Evolutionary conservation across 2,797 vertebrate species (phyloP).

Genomic region (Ciconia nigra): DNA sequence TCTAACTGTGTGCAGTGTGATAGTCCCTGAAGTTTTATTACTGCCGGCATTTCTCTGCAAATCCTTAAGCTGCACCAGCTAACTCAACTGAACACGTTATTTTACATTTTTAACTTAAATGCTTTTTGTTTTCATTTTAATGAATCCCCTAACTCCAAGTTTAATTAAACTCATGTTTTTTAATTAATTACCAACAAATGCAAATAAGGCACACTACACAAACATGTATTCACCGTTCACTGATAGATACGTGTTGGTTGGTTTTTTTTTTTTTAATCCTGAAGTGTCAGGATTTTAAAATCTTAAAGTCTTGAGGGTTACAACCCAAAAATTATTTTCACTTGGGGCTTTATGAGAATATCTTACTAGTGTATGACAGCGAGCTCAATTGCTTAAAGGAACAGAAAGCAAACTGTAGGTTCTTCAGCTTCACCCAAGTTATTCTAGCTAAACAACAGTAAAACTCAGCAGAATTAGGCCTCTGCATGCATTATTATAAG

Average conservation of each 20-base stretch:
- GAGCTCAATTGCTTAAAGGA: neutral
- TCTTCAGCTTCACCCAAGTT: neutral
- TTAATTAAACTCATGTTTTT: slow-evolving; percentile 64
- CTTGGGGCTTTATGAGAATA: neutral
- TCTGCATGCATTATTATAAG: neutral
- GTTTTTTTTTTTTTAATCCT: slow-evolving; percentile 6
- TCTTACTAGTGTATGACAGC: slow-evolving; percentile 1
- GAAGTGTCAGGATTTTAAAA: slow-evolving; percentile 30
- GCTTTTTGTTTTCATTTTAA: slow-evolving; percentile 66
- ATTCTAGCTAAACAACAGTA: neutral
- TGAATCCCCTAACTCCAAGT: slow-evolving; percentile 58
- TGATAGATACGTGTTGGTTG: neutral
- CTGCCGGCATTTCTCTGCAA: neutral
- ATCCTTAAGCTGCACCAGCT: slow-evolving; percentile 43
- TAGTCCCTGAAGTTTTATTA: slow-evolving; percentile 11
- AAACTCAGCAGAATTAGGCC: neutral
- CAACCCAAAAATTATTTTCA: slow-evolving; percentile 42
- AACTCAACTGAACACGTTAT: neutral
- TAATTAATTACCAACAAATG: slow-evolving; percentile 67
- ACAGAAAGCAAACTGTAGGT: neutral
- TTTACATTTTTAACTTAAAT: slow-evolving; percentile 61
- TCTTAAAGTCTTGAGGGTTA: slow-evolving; percentile 38
- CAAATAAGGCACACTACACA: slow-evolving; percentile 56
- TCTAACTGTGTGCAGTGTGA: neutral
- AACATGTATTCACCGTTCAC: slow-evolving; percentile 1